phyloP scores from a whole-genome alignment of 2,113 vertebrate species.

The Mesoclemmys tuberculata region DNA sequence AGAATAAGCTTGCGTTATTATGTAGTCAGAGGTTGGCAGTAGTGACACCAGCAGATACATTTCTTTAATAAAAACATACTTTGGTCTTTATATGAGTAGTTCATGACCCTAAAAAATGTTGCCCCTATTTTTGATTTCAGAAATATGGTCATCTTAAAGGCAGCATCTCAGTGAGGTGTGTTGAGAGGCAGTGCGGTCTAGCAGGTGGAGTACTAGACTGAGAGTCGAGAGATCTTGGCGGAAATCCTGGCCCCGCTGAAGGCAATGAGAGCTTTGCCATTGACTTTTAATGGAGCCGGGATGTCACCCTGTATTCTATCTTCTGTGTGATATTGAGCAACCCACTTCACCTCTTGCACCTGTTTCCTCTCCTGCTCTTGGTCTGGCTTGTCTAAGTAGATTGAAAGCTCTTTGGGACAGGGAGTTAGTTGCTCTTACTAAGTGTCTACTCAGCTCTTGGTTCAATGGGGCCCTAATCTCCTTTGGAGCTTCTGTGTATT shows the following conservation, averaged over 20 bases:
- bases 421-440: not conserved
- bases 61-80: not conserved
- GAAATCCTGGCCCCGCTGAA: not conserved
- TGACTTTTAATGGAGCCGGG: not conserved
- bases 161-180: not conserved
- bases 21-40: not conserved
- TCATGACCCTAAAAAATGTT: not conserved
- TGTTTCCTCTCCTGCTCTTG: not conserved
- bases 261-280: not conserved
- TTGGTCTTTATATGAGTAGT: not conserved
- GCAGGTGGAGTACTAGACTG: not conserved
- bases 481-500: not conserved
- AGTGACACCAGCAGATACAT: not conserved
- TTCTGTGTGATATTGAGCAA: not conserved
- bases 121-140: not conserved
- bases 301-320: not conserved
- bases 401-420: not conserved
- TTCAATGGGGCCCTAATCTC: not conserved
- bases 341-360: not conserved
- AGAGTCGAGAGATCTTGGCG: not conserved
- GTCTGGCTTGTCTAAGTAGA: not conserved
- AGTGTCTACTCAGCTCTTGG: not conserved
- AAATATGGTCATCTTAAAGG: not conserved
- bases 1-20: not conserved
- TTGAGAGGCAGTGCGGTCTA: not conserved